Percentiles rank a stretch among this genome's conserved stretches.
Conservation (phyloP, 2,888 invertebrate species). For the Ashinkailepas kermadecensis region DNA sequence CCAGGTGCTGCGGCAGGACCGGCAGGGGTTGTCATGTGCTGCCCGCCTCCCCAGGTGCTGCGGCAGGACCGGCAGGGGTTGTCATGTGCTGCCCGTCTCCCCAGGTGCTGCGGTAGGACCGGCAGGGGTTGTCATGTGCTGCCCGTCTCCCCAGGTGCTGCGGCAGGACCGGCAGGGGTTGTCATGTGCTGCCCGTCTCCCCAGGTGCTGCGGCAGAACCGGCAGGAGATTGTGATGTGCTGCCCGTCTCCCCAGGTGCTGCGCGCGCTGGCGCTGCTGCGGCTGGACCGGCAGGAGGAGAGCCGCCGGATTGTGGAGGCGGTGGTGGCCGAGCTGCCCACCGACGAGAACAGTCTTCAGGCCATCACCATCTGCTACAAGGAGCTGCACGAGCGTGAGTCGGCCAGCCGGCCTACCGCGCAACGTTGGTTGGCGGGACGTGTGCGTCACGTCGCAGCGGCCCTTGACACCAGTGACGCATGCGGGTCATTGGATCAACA, state of each 20-base stretch:
- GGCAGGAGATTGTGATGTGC: constrained; percentile 5
- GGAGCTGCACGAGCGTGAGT: constrained; percentile 82
- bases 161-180: background rate
- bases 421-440: no score
- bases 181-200: constrained; percentile 8
- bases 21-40: no score
- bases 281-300: constrained; percentile 76
- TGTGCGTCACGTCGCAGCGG: no score
- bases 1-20: no score
- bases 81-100: no score
- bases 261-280: constrained; percentile 81
- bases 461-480: no score
- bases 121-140: no score
- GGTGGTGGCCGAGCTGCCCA: constrained; percentile 63
- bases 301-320: constrained; percentile 44
- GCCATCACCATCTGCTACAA: constrained; percentile 92
- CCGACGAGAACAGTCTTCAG: constrained; percentile 87
- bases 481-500: no score
- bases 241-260: constrained; percentile 52
- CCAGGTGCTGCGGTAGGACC: no score
- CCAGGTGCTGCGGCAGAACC: constrained; percentile 33
- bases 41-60: no score
- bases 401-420: background rate
- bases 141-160: background rate
- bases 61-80: no score